phyloP scores from a whole-genome alignment of 2,888 invertebrate genomes.

The Panorpa germanica region DNA sequence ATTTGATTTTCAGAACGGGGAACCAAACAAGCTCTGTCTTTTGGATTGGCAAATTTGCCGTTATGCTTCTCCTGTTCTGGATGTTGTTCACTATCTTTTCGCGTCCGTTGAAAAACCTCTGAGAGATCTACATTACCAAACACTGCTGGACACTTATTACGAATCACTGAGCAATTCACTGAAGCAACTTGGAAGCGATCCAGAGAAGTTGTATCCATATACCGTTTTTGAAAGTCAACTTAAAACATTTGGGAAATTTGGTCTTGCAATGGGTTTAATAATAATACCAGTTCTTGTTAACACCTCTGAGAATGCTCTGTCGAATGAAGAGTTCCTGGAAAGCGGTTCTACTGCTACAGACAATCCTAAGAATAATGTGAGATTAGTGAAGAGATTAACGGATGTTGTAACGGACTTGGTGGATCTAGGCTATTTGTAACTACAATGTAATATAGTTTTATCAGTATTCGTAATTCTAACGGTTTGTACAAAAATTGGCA shows the following conservation, averaged over 20 bases:
- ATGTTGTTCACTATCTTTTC: constrained; percentile 10
- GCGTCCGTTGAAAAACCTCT: constrained; percentile 9
- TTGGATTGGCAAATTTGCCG: constrained; percentile 11
- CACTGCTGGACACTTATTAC: constrained; percentile 10
- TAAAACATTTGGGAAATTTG: constrained; percentile 10
- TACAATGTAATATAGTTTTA: too few relatives aligned
- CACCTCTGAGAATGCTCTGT: too few relatives aligned
- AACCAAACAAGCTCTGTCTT: constrained; percentile 8
- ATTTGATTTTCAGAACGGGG: constrained; percentile 7
- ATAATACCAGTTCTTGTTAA: too few relatives aligned
- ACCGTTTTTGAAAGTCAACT: constrained; percentile 10
- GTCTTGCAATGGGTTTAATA: constrained; percentile 7
- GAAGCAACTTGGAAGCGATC: constrained; percentile 10
- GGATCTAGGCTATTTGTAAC: too few relatives aligned
- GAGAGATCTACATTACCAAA: constrained; percentile 10
- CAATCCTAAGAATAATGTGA: too few relatives aligned
- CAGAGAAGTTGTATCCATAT: constrained; percentile 9
- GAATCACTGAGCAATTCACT: constrained; percentile 10
- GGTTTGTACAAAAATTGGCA: too few relatives aligned
- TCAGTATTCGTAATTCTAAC: too few relatives aligned
- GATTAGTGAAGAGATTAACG: too few relatives aligned
- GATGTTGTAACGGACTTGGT: too few relatives aligned
- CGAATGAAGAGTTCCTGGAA: too few relatives aligned
- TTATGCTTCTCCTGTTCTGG: constrained; percentile 11
- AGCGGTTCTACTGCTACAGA: too few relatives aligned